A percentile compares a stretch with the other conserved stretches of the same genome.
phyloP scores from a whole-genome alignment of 2,113 vertebrate genomes.

The Arvicanthis niloticus region DNA sequence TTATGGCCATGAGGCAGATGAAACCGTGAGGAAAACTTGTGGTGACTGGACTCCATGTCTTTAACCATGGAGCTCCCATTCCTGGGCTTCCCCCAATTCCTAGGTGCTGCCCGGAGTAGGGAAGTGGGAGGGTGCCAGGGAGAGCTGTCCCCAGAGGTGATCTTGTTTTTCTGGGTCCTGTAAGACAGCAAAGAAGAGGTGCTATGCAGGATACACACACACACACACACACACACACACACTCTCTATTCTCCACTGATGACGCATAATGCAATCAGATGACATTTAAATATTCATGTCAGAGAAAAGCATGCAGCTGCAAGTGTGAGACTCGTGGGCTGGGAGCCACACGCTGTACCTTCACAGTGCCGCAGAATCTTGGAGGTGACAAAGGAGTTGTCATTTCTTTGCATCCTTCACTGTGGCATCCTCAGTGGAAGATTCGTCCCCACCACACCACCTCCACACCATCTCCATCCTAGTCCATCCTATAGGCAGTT shows the following conservation, averaged over 20 bases:
- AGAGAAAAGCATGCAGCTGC: slow-evolving; percentile 77
- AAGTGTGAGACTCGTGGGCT: slow-evolving; percentile 70
- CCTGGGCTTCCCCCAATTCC: neutral
- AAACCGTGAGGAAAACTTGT: neutral
- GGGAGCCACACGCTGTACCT: neutral
- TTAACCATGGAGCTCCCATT: neutral
- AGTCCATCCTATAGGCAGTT: neutral
- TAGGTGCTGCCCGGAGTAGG: neutral
- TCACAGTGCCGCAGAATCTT: neutral
- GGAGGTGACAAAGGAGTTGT: neutral
- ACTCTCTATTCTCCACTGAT: neutral
- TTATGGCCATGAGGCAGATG: neutral
- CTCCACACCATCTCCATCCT: neutral
- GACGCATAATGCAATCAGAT: slow-evolving; percentile 77
- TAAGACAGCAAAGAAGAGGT: neutral
- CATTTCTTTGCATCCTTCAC: neutral
- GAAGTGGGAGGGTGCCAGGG: neutral
- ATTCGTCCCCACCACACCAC: neutral
- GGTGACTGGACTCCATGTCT: neutral
- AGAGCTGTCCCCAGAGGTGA: neutral
- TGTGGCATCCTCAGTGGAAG: neutral
- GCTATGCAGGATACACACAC: neutral
- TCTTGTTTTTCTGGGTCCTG: slow-evolving; percentile 42
- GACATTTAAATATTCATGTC: slow-evolving; percentile 83
- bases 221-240: no score